phyloP scores from a whole-genome alignment of 2,888 invertebrate genomes.

The Tetragonula carbonaria region DNA sequence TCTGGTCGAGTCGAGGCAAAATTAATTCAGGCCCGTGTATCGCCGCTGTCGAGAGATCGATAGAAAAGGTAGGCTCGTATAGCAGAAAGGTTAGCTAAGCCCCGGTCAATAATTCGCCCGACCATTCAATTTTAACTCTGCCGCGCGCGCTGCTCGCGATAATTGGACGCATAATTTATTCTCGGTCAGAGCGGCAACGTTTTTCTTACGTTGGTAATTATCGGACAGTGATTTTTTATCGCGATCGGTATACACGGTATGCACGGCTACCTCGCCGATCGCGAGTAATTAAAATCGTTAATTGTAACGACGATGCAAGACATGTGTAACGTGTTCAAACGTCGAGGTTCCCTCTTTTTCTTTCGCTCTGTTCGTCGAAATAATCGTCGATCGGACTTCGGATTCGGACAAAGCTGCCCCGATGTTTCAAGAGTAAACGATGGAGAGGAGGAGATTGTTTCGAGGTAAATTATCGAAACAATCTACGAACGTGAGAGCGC shows the following conservation, averaged over 20 bases:
- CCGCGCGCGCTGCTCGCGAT: conserved; percentile 48
- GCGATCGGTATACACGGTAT: neutral
- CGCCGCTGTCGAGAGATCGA: neutral
- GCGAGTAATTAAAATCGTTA: conserved; percentile 69
- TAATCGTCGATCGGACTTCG: too few species aligned
- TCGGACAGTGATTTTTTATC: conserved; percentile 56
- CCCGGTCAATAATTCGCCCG: conserved; percentile 45
- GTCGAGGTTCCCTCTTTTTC: neutral
- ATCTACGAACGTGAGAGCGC: neutral
- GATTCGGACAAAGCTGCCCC: too few species aligned
- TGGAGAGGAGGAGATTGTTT: neutral
- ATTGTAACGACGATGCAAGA: conserved; percentile 57
- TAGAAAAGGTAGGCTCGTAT: neutral
- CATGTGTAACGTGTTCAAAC: neutral
- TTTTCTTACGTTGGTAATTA: conserved; percentile 73
- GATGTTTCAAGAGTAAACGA: too few species aligned
- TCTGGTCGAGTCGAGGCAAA: neutral
- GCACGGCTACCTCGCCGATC: neutral
- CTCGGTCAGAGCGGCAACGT: conserved; percentile 56
- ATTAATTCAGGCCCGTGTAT: conserved; percentile 42
- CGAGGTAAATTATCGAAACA: conserved; percentile 4
- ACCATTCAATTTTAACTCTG: neutral
- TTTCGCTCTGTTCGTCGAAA: neutral
- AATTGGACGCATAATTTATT: conserved; percentile 78
- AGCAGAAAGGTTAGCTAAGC: neutral